phyloP scores from a whole-genome alignment of 2,797 vertebrate genomes.

The Takifugu rubripes region DNA sequence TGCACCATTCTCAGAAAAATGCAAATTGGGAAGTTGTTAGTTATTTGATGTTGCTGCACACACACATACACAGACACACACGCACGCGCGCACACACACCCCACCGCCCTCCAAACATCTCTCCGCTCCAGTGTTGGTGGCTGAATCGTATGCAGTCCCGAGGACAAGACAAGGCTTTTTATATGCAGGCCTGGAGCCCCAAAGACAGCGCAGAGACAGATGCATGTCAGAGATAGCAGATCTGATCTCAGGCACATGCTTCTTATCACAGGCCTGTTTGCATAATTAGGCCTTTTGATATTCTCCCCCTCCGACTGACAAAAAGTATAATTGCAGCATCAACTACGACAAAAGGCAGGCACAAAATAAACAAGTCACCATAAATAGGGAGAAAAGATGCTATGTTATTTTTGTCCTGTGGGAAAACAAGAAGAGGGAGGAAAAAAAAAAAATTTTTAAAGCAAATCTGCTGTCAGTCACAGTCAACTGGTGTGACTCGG shows the following conservation, averaged over 20 bases:
- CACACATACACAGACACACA: conserved; percentile 12
- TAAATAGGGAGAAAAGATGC: conserved; percentile 73
- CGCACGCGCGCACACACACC: neutral
- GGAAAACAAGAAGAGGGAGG: conserved; percentile 61
- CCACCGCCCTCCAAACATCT: conserved; percentile 62
- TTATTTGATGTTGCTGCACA: conserved; percentile 75
- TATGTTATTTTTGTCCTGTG: conserved; percentile 79
- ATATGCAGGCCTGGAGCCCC: conserved; percentile 79
- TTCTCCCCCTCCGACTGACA: conserved; percentile 76
- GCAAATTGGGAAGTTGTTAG: conserved; percentile 79
- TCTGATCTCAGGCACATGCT: conserved; percentile 75
- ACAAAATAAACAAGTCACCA: conserved; percentile 81
- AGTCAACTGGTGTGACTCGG: conserved; percentile 81
- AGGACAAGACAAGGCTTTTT: conserved; percentile 73
- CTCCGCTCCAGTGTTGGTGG: conserved; percentile 72
- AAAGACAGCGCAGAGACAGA: conserved; percentile 78
- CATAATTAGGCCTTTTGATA: conserved; percentile 77
- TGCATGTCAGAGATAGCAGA: conserved; percentile 84
- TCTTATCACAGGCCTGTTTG: conserved; percentile 75
- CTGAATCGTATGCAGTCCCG: conserved; percentile 74
- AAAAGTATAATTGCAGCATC: conserved; percentile 80
- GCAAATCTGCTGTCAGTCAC: conserved; percentile 79
- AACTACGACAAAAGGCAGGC: conserved; percentile 77
- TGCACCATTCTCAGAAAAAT: conserved; percentile 70
- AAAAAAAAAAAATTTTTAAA: conserved; percentile 57